Evolutionary conservation across 2,113 vertebrate genomes (phyloP).

Genomic region (Haliaeetus leucogaster): DNA sequence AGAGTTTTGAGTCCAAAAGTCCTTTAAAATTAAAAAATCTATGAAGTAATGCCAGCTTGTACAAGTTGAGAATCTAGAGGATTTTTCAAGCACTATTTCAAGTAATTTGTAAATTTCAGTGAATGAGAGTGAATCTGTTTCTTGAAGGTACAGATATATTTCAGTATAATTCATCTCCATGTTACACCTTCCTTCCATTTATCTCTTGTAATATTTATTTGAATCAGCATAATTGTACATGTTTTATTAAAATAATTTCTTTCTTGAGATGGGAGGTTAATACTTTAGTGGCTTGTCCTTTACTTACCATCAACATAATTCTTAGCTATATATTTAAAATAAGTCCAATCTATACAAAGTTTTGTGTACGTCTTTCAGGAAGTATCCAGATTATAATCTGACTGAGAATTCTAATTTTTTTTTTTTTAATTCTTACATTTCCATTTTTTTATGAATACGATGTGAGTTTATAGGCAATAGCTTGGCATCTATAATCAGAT

Average conservation of each 20-base stretch:
- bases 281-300: not conserved
- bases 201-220: not conserved
- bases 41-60: not conserved
- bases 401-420: not conserved
- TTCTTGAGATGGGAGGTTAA: not conserved
- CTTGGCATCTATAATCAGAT: not conserved
- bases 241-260: not conserved
- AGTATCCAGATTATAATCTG: not conserved
- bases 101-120: not conserved
- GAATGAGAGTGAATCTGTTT: not conserved
- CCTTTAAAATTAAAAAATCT: not conserved
- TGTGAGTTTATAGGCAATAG: not conserved
- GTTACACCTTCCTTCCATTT: not conserved
- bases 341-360: not conserved
- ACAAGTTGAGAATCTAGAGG: not conserved
- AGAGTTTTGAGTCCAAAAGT: not conserved
- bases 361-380: not conserved
- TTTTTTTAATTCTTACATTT: not conserved
- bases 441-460: not conserved
- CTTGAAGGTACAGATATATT: not conserved
- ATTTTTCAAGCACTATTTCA: not conserved
- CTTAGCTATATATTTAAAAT: not conserved
- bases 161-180: not conserved
- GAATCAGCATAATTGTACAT: not conserved
- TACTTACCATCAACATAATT: not conserved